These are phyloP conservation scores for Thecocarcelia acutangulata DNA, from an alignment of 2,888 invertebrate genomes.

Conservation along the genomic window DNA sequence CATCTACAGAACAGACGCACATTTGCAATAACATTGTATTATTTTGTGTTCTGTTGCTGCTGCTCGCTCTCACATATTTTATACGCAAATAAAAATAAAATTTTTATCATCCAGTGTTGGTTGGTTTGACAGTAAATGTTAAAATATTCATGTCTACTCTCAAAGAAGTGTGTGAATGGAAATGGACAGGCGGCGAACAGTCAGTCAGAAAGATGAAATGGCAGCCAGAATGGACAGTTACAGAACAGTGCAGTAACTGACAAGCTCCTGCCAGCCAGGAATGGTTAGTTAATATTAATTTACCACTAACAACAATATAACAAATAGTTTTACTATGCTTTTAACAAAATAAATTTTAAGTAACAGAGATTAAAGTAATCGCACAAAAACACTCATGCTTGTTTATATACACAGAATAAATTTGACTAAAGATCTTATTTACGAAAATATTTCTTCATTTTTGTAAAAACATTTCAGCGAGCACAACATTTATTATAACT, in stretches of 20 bases:
- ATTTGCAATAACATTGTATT: neutral
- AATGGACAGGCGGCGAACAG: constrained; percentile 16
- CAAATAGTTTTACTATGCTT: neutral
- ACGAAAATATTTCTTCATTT: neutral
- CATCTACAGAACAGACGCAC: neutral
- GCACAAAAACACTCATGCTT: neutral
- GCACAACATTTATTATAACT: neutral
- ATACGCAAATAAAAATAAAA: constrained; percentile 6
- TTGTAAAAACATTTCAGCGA: too few relatives aligned
- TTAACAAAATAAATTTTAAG: neutral
- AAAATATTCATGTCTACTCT: constrained; percentile 47
- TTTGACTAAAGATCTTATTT: too few relatives aligned
- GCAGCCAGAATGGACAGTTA: too few relatives aligned
- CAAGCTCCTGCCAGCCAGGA: constrained; percentile 5
- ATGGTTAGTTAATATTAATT: constrained; percentile 26
- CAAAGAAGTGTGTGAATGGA: constrained; percentile 34
- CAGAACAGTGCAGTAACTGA: neutral
- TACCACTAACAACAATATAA: constrained; percentile 4
- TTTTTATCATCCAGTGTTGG: constrained; percentile 31
- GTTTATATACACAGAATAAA: neutral
- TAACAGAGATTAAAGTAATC: neutral
- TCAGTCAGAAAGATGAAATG: too few relatives aligned
- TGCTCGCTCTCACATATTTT: neutral
- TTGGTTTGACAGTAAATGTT: constrained; percentile 10
- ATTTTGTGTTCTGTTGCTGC: neutral